phyloP scores from a whole-genome alignment of 1,140 invertebrate species.

The Pogonus chalceus region DNA sequence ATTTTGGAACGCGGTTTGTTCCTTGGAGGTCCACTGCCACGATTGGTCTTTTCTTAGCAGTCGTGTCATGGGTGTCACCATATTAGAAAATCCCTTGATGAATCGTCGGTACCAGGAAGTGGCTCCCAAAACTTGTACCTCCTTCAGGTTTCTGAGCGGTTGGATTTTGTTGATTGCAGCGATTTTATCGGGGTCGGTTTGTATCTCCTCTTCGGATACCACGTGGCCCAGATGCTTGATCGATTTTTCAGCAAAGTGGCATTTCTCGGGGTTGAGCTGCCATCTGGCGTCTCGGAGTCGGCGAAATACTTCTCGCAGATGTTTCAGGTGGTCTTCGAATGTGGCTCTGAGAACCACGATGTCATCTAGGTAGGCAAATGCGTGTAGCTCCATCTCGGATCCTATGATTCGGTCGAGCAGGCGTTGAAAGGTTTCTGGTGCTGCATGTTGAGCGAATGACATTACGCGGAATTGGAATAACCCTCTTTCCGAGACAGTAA shows the following conservation, averaged over 20 bases:
- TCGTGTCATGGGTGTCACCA: constrained; percentile 24
- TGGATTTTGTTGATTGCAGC: too few species aligned
- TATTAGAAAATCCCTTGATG: constrained; percentile 22
- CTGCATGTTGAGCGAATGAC: constrained; percentile 36
- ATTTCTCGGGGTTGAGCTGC: too few species aligned
- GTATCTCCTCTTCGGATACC: constrained; percentile 17
- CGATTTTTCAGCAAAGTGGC: too few species aligned
- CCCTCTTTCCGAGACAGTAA: constrained; percentile 25
- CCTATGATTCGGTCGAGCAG: too few species aligned
- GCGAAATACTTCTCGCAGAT: too few species aligned
- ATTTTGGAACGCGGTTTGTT: constrained; percentile 1
- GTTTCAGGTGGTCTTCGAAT: too few species aligned
- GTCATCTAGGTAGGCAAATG: too few species aligned
- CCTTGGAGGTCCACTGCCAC: background rate
- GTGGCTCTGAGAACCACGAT: too few species aligned
- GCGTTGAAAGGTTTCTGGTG: constrained; percentile 21
- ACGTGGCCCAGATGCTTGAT: too few species aligned
- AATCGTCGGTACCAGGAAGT: constrained; percentile 30
- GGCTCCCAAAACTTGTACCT: constrained; percentile 22
- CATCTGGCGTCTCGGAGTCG: too few species aligned
- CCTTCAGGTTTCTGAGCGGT: background rate
- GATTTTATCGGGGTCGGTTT: too few species aligned
- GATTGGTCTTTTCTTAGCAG: constrained; percentile 14
- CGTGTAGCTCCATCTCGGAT: too few species aligned
- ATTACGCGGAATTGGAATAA: constrained; percentile 35